Percentiles rank a stretch among this genome's conserved stretches.
These are phyloP conservation scores for Eupleurogrammus muticus DNA, from an alignment of 2,797 vertebrate species.

Conservation along the genomic window DNA sequence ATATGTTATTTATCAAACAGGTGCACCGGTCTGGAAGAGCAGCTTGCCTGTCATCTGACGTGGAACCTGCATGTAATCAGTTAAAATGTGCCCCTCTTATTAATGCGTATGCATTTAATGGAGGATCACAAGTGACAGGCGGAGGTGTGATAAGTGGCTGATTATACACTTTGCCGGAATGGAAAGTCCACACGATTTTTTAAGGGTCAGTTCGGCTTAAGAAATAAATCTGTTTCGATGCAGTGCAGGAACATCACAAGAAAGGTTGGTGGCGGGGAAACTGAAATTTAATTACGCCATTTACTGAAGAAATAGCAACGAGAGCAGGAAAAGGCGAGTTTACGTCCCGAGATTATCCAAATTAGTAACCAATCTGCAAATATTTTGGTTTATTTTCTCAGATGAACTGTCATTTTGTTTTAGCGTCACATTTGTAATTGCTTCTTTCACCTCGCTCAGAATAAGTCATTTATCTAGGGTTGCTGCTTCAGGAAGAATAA, in stretches of 20 bases:
- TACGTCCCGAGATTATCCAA: not conserved
- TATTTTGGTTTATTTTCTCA: too few relatives aligned
- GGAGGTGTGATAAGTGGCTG: constrained; percentile 18
- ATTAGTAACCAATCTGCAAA: not conserved
- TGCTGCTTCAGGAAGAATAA: not conserved
- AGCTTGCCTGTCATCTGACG: constrained; percentile 24
- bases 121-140: constrained; percentile 13
- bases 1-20: constrained; percentile 19
- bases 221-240: constrained; percentile 16
- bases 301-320: constrained; percentile 3
- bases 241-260: not conserved
- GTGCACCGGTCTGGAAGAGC: constrained; percentile 21
- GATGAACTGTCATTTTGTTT: not conserved
- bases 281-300: not conserved
- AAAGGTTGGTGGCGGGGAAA: constrained; percentile 2
- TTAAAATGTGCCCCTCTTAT: constrained; percentile 19
- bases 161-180: constrained; percentile 27
- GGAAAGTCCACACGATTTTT: not conserved
- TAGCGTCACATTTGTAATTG: not conserved
- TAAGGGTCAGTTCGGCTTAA: constrained; percentile 5
- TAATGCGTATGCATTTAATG: constrained; percentile 47
- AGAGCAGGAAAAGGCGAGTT: constrained; percentile 1
- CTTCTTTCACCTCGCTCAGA: not conserved
- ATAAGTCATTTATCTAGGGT: not conserved
- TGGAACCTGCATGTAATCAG: constrained; percentile 21